Base-by-base conservation (phyloP, 2,797 vertebrate species). In the Acestrorhynchus altus region DNA sequence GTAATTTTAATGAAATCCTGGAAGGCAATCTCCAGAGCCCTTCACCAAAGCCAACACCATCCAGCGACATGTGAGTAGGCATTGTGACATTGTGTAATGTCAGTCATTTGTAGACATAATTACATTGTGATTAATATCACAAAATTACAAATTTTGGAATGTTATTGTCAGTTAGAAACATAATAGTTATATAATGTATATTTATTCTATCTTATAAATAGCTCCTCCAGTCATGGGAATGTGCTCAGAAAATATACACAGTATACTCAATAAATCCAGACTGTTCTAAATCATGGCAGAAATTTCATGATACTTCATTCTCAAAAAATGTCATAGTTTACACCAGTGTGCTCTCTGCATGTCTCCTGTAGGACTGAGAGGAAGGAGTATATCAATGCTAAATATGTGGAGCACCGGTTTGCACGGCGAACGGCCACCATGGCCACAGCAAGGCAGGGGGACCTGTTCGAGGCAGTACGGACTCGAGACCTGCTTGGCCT, bases 1-100 rank as follows among this genome's bases (percentile, higher is more conserved):
- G 90, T 93, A 96, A 94, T 94, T 96, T 97, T 91, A 96, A 96
- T 89, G 94, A 96, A 82, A 95, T 97, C 88, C 91, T 96, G 93
- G 96, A 96, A 91, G 94, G 94, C 77, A 94, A 94, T 85, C 92
- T 96, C 67, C 93, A 94, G 47, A 93, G 87, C 86, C 94, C 94
- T 47, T 96, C 94, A 61, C 90, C 94, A 78, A 96, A 97, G 88
- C 96, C 95, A 28, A 87, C 85, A 61, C 94, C 95, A 77, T 93
- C 92, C 72, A 96, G 95, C 86, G 95, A 96, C 88, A 96, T 97
- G 96, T 96, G 91, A 96, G 96, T 95, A 64, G 7, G 26, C 20
- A 4, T 18, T n/a, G 31, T 35, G 1, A 26, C 10, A 31, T 44
- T 18, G 54, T 57, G 54, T 16, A 24, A n/a, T 22, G 13, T 15